Base-by-base conservation (phyloP, 2,113 vertebrate genomes). In the Cyprinodon brontotheroides region DNA sequence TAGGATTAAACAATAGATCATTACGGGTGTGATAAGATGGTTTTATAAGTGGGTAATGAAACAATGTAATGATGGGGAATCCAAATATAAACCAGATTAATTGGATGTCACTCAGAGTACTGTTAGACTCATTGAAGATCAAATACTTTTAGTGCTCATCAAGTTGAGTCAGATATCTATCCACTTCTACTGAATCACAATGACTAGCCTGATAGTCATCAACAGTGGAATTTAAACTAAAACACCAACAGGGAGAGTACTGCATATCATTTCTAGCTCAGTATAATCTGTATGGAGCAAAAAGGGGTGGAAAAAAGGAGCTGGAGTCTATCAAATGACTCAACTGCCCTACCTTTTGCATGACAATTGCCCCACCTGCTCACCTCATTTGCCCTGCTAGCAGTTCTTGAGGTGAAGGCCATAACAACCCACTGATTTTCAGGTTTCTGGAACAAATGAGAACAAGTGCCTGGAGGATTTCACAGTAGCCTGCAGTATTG, bases 381-480 rank as follows among this genome's bases (percentile, higher is more conserved):
- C 40, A 29, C 70, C 78, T 80, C 81, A 80, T 83, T 69, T 85
- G 86, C 85, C 85, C 87, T 11, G 75, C 78, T 68, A 65, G 87
- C 89, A 84, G 68, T 83, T 86, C 68, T 76, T 39, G 80, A 88
- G 92, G 88, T 90, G 84, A 86, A 87, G 77, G 81, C 78, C 83
- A 89, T 76, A 82, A 84, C 87, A 89, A 90, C 85, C 80, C 75
- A 79, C 87, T 91, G 82, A 91, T 93, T 89, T 89, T 83, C 76
- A 77, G 81, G 79, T 74, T 68, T 47, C 41, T 22, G 82, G 78
- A 91, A 90, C 88, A 91, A 93, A 91, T 78, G 73, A 75, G 81
- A 87, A 80, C 86, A 76, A 81, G 79, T 67, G 57, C 82, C 65
- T 1, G 68, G 79, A 78, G 86, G 78, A 61, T 76, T 90, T 88